phyloP scores from a whole-genome alignment of 64 coral and sea anemone genomes.

The Pocillopora verrucosa region DNA sequence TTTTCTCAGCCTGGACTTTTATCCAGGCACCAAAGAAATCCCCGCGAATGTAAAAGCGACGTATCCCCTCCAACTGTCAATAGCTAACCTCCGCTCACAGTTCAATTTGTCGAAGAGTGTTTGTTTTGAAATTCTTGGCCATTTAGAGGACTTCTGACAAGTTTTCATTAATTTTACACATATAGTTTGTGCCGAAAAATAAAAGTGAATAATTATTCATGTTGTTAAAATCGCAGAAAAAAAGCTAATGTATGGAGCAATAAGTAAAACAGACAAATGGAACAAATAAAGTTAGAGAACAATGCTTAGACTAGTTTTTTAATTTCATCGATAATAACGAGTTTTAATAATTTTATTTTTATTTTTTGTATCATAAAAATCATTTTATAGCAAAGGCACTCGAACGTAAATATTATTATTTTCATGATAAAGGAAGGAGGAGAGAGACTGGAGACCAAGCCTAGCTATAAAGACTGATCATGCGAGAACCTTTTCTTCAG shows the following conservation, averaged over 20 bases:
- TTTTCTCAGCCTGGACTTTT: constrained; percentile 43
- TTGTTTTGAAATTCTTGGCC: not conserved
- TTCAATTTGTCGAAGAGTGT: too few species aligned
- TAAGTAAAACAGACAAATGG: too few species aligned
- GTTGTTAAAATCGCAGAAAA: not conserved
- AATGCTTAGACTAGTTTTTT: too few species aligned
- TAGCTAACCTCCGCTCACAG: not conserved
- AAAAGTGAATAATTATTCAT: not conserved
- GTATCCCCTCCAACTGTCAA: not conserved
- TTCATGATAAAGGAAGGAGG: not conserved
- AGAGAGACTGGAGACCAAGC: not conserved
- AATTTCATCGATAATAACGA: too few species aligned
- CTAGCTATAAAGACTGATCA: not conserved
- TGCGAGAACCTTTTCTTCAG: not conserved
- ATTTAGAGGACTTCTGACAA: not conserved
- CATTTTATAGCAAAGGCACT: too few species aligned
- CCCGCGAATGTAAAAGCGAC: constrained; percentile 33
- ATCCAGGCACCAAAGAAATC: constrained; percentile 31
- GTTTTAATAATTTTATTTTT: too few species aligned
- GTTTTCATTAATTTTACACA: too few species aligned
- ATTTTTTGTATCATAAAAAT: too few species aligned
- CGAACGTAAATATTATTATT: not conserved
- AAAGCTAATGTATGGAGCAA: too few species aligned
- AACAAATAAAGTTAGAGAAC: too few species aligned
- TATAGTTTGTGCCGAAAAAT: too few species aligned